These are phyloP conservation scores for Plutella xylostella DNA, from an alignment of 2,888 invertebrate genomes.

Conservation along the genomic window DNA sequence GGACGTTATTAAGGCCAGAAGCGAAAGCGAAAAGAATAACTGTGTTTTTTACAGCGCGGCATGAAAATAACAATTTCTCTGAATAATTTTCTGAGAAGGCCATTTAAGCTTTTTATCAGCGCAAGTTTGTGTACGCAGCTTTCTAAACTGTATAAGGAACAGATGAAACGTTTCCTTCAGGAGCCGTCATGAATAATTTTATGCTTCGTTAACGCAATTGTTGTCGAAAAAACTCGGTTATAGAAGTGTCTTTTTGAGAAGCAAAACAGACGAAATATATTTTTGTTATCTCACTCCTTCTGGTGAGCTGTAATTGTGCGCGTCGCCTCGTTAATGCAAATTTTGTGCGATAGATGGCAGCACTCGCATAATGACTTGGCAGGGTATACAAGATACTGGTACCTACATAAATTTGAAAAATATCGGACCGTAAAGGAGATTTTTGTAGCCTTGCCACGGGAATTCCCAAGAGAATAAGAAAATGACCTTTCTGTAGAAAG, in stretches of 20 bases:
- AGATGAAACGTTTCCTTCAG: slow-evolving; percentile 50
- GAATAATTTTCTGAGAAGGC: slow-evolving; percentile 55
- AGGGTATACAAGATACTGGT: no score
- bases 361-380: no score
- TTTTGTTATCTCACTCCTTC: no score
- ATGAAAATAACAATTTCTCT: slow-evolving; percentile 56
- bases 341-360: no score
- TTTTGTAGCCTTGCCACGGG: no score
- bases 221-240: slow-evolving; percentile 43
- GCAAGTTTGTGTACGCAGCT: slow-evolving; percentile 57
- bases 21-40: slow-evolving; percentile 35
- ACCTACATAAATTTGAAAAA: no score
- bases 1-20: slow-evolving; percentile 39
- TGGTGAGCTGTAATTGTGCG: no score
- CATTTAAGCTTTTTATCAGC: slow-evolving; percentile 64
- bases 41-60: slow-evolving; percentile 38
- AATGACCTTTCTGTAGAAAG: no score
- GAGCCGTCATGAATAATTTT: slow-evolving; percentile 54
- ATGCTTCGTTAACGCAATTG: slow-evolving; percentile 58
- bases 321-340: no score
- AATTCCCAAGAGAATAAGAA: no score
- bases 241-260: slow-evolving; percentile 29
- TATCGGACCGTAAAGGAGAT: no score
- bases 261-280: no score
- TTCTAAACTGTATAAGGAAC: slow-evolving; percentile 42